Evolutionary conservation across 1,140 invertebrate genomes (phyloP).

Genomic region (Heliconius melpomene): DNA sequence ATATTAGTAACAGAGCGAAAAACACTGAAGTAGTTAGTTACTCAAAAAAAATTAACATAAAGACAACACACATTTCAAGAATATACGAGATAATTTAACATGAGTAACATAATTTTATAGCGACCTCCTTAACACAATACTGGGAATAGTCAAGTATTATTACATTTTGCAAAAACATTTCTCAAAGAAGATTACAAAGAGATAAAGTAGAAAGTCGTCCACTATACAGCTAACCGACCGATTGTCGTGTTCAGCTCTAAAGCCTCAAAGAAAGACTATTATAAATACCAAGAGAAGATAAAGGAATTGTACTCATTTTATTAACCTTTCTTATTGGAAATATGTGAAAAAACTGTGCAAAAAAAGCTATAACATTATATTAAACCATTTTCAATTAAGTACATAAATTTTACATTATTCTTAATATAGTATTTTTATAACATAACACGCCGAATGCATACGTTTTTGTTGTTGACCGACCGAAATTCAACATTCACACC

Average conservation of each 20-base stretch:
- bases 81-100: not conserved
- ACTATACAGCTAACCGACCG: constrained; percentile 35
- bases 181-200: constrained; percentile 40
- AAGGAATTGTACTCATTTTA: constrained; percentile 16
- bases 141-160: constrained; percentile 21
- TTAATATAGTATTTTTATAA: too few species aligned
- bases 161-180: constrained; percentile 33
- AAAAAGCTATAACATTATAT: not conserved
- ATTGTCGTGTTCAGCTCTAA: constrained; percentile 37
- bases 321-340: constrained; percentile 13
- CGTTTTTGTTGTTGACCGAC: not conserved
- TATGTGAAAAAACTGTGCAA: not conserved
- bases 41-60: not conserved
- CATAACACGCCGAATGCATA: not conserved
- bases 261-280: constrained; percentile 30
- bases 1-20: not conserved
- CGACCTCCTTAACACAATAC: not conserved
- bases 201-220: constrained; percentile 30
- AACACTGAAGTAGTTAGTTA: not conserved
- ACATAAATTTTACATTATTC: not conserved
- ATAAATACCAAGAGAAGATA: constrained; percentile 27
- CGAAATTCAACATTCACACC: not conserved
- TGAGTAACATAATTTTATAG: not conserved
- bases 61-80: not conserved
- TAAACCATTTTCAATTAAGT: not conserved